Evolutionary conservation across 2,888 invertebrate genomes (phyloP).

Genomic region (Agrotis puta): DNA sequence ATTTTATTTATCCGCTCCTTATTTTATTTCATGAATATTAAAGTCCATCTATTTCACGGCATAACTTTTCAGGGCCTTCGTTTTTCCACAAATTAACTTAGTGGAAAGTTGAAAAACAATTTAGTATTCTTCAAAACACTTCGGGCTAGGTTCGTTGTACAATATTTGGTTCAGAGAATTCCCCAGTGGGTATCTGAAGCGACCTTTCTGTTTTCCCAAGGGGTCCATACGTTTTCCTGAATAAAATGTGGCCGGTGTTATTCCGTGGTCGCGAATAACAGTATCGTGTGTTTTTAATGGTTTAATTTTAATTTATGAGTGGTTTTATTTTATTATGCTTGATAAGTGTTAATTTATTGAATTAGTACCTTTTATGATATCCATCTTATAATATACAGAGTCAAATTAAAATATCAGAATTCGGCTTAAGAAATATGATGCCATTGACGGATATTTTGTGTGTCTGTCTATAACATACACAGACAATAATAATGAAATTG

Average conservation of each 20-base stretch:
- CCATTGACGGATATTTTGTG: no score
- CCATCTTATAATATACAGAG: neutral
- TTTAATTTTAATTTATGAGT: slow-evolving; percentile 28
- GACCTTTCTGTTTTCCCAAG: slow-evolving; percentile 43
- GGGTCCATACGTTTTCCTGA: slow-evolving; percentile 56
- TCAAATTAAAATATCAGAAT: no score
- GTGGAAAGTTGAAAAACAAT: slow-evolving; percentile 46
- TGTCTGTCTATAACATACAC: no score
- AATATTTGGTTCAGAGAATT: slow-evolving; percentile 39
- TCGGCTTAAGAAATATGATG: no score
- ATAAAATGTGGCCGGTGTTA: slow-evolving; percentile 51
- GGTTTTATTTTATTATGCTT: slow-evolving; percentile 23
- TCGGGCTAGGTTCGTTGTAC: slow-evolving; percentile 18
- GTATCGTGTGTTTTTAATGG: slow-evolving; percentile 11
- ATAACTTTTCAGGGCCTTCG: slow-evolving; percentile 20
- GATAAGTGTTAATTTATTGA: neutral
- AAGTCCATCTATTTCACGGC: slow-evolving; percentile 13
- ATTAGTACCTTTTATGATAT: neutral
- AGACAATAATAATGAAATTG: no score
- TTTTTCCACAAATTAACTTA: slow-evolving; percentile 44
- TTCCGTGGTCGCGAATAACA: slow-evolving; percentile 25
- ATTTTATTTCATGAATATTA: slow-evolving; percentile 53
- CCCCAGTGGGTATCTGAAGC: slow-evolving; percentile 8
- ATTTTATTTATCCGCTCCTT: slow-evolving; percentile 23
- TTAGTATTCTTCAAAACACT: slow-evolving; percentile 51